Percentiles rank a stretch among this genome's conserved stretches.
phyloP scores from a whole-genome alignment of 1,140 invertebrate species.

The Oreohelix idahoensis region DNA sequence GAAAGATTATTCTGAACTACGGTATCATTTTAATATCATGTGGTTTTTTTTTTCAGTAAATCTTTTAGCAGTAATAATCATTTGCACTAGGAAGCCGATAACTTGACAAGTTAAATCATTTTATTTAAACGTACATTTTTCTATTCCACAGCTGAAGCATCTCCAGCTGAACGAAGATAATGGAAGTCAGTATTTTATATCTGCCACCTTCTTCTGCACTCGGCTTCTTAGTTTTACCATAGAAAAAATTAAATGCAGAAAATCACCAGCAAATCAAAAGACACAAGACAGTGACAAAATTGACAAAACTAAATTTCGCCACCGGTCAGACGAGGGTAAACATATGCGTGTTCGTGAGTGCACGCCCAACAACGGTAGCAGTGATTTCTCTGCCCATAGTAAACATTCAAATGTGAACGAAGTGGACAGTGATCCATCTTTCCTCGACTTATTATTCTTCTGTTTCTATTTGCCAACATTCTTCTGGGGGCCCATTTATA shows the following conservation, averaged over 20 bases:
- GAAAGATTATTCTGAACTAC: too few species aligned
- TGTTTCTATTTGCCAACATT: slow-evolving; percentile 86
- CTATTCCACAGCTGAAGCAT: too few species aligned
- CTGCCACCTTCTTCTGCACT: neutral
- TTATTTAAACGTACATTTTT: too few species aligned
- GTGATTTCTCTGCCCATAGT: slow-evolving; percentile 23
- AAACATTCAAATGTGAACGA: slow-evolving; percentile 46
- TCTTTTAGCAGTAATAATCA: too few species aligned
- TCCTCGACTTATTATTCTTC: slow-evolving; percentile 79
- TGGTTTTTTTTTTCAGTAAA: too few species aligned
- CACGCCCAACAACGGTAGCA: neutral
- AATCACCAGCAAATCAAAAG: slow-evolving; percentile 50
- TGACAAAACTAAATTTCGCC: neutral
- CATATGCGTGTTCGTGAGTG: neutral
- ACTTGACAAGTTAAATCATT: too few species aligned
- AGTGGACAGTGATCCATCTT: slow-evolving; percentile 41
- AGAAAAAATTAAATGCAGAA: neutral
- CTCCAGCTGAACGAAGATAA: too few species aligned
- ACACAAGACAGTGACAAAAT: neutral
- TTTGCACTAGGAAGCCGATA: too few species aligned
- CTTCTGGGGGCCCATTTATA: slow-evolving; percentile 84
- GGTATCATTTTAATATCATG: too few species aligned
- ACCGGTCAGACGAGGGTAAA: neutral
- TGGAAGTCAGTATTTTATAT: too few species aligned
- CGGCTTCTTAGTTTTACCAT: neutral